Evolutionary conservation across 2,113 vertebrate genomes (phyloP), one percentile per base, ranked within the genome.

Genomic region (Mus musculus): DNA sequence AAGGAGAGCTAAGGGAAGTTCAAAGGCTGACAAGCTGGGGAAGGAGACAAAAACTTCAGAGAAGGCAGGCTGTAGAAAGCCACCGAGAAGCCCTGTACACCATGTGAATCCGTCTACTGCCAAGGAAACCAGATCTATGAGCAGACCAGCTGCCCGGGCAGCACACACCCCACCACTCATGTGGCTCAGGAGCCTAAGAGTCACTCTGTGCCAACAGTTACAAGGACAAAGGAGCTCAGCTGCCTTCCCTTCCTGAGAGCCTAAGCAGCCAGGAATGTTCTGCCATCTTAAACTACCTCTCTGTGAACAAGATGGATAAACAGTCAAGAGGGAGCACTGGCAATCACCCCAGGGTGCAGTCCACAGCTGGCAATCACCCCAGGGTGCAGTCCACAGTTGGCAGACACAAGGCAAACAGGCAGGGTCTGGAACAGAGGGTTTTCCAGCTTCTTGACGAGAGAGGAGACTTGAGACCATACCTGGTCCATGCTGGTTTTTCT

Each of bases 221-320:
- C n/a, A 82, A 26, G 28, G 46, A 46, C 39, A 17, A 17, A 91
- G 49, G 76, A 19, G 24, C 65, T 56, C 71, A 69, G 63, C 30
- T 46, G 94, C 67, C 65, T 65, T 26, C 24, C 61, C 76, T 87
- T 86, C 88, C 81, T 90, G 30, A 39, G 26, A 85, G 81, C 78
- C 56, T 54, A 49, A 54, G 39, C 1, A 39, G 72, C 9, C 76
- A 65, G 72, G 72, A 90, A 72, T 80, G 75, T 72, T 56, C 82
- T 80, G 10, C 30, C 63, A 52, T 96, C 10, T 92, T 52, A 71
- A 46, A 72, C 69, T 67, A 78, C 56, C 39, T 96, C n/a, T 75
- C 73, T 92, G 30, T n/a, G 87, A 95, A 80, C 71, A 92, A 96
- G 72, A 81, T 11, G 28, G 61, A 89, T 26, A 10, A 71, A 65